These are phyloP conservation scores for Brachypodius melanocephalos DNA, from an alignment of 2,113 vertebrate species.

Conservation along the genomic window DNA sequence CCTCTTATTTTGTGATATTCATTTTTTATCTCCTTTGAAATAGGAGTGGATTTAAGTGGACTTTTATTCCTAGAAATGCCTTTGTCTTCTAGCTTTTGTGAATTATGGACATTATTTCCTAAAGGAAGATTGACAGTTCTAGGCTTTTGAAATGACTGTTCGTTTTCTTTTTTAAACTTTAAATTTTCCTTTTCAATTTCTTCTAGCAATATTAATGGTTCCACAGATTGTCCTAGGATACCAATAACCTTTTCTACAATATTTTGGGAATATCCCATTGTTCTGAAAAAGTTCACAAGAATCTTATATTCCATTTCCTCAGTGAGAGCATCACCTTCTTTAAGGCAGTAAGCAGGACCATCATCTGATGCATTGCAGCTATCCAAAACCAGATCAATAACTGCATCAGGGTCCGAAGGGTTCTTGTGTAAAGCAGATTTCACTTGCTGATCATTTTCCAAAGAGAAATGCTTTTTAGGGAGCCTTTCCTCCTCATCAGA, in stretches of 20 bases:
- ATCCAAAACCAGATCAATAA: slow-evolving; percentile 57
- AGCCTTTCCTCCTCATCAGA: slow-evolving; percentile 89
- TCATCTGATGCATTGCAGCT: not conserved
- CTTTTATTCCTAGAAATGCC: not conserved
- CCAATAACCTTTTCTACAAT: slow-evolving; percentile 91
- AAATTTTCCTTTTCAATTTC: slow-evolving; percentile 88
- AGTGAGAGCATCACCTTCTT: slow-evolving; percentile 77
- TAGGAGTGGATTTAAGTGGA: slow-evolving; percentile 10
- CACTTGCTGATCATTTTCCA: slow-evolving; percentile 74
- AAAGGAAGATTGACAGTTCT: not conserved
- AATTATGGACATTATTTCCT: slow-evolving; percentile 4
- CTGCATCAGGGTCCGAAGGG: not conserved
- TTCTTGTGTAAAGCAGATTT: not conserved
- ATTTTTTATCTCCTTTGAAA: slow-evolving; percentile 49
- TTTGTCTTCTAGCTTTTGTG: slow-evolving; percentile 20
- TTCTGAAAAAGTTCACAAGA: slow-evolving; percentile 95
- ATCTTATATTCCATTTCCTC: slow-evolving; percentile 93
- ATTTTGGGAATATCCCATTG: slow-evolving; percentile 93
- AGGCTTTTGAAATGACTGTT: not conserved
- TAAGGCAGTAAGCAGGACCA: slow-evolving; percentile 41
- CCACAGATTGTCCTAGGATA: slow-evolving; percentile 83
- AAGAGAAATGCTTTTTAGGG: slow-evolving; percentile 90
- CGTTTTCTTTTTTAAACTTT: slow-evolving; percentile 53
- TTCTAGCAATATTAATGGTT: slow-evolving; percentile 88
- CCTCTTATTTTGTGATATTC: not conserved